Base-by-base conservation (phyloP, 2,113 vertebrate genomes). In the human region DNA sequence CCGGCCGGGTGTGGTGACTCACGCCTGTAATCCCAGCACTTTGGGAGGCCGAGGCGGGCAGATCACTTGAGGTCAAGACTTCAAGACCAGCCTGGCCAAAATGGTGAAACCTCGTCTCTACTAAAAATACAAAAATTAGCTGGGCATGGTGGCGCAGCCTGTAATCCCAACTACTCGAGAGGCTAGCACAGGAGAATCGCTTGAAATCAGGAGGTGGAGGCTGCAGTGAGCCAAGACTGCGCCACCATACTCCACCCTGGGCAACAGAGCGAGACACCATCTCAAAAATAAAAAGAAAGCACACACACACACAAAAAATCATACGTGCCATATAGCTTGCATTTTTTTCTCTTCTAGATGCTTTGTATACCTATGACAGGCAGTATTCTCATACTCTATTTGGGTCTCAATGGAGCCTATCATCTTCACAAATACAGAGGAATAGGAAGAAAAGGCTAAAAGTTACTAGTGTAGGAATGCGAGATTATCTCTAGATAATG, bases 261-360 rank as follows among this genome's bases (percentile, higher is more conserved):
- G 40, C 12, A 8, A 45, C 12, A 75, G 3, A 75, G 25, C 0
- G 1, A 75, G 25, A 45, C 25, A 3, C 73, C 14, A 6, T 45
- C 13, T 75, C 25, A 75, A 75, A 43, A 45, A 43, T 43, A 25
- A 10, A 48, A 11, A 48, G 10, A 61, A 61, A 27, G 25, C 25
- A 5, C 52, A 55, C 52, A 55, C 52, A 55, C 52, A 55, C 52
- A 55, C 13, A 23, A 11, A 95, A 82, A 52, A n/a, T 27, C 75
- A 22, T 50, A 93, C 35, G 59, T 50, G 82, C 0, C 40, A 78
- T 27, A 93, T 2, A 76, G 3, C 8, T 92, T 20, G n/a, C 35
- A 35, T 43, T 81, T 95, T 95, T 88, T 76, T 89, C 57, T 75
- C 35, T 92, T 87, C n/a, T 61, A 85, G 4, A 95, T 91, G 50